Conservation (phyloP, 1,140 invertebrate genomes). For the Trachymyrmex cornetzi region DNA sequence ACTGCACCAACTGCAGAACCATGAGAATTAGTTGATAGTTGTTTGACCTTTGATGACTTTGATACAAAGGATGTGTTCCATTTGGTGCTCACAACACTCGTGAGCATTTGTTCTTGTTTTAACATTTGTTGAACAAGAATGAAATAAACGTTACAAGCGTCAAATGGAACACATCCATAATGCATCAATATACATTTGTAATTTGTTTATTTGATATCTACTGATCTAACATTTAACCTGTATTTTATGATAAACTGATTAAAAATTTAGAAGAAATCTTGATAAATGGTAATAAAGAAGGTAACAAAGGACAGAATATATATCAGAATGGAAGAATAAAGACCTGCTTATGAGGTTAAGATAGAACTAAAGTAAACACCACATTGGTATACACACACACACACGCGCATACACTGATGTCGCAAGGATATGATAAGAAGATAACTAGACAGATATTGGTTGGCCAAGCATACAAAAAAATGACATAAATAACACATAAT, state of each 20-base stretch:
- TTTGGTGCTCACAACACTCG: too few relatives aligned
- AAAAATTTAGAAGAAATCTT: background rate
- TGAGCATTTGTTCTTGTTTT: too few relatives aligned
- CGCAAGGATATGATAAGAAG: background rate
- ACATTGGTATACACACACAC: too few relatives aligned
- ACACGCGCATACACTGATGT: background rate
- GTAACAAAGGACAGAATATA: background rate
- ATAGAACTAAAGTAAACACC: background rate
- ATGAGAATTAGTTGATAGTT: background rate
- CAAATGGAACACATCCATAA: too few relatives aligned
- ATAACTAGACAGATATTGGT: background rate
- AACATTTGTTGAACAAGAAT: too few relatives aligned
- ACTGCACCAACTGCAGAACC: conserved; percentile 90
- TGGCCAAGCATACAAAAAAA: background rate
- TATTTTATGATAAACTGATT: conserved; percentile 1
- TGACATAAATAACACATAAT: background rate
- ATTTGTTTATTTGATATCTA: background rate
- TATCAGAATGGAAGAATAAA: background rate
- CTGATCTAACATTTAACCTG: background rate
- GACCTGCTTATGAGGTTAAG: background rate
- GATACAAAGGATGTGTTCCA: background rate
- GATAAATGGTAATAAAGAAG: background rate
- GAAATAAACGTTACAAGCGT: too few relatives aligned
- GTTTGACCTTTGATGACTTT: background rate
- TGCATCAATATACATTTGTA: background rate